Percentiles rank a stretch among this genome's conserved stretches.
Conservation (phyloP, 2,797 vertebrate species). For the Hipposideros larvatus region DNA sequence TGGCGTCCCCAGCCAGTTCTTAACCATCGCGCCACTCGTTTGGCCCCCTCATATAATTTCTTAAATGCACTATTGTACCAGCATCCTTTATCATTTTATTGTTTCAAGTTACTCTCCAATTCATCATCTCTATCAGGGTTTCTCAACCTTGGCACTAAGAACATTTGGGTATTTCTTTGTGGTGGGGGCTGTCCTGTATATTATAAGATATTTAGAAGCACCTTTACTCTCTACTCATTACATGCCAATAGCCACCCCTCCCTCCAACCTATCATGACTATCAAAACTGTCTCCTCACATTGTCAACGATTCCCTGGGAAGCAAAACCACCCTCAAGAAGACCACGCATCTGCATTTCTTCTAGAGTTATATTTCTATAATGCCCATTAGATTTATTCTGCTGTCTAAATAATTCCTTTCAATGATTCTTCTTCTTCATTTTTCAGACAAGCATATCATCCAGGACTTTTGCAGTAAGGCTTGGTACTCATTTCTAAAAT, state of each 20-base stretch:
- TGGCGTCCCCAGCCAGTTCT: too few relatives aligned
- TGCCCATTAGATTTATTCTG: not conserved
- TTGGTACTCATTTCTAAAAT: not conserved
- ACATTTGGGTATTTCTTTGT: not conserved
- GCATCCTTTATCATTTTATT: not conserved
- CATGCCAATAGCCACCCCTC: too few relatives aligned
- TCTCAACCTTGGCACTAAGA: not conserved
- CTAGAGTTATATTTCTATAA: not conserved
- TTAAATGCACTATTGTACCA: not conserved
- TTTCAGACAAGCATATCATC: not conserved
- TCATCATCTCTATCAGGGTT: not conserved
- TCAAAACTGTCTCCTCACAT: not conserved
- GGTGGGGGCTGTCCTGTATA: not conserved
- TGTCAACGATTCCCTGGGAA: fast-evolving
- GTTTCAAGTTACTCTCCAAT: not conserved
- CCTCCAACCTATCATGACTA: not conserved
- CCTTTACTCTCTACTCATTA: not conserved
- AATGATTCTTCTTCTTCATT: not conserved
- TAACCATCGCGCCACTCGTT: too few relatives aligned
- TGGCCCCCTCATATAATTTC: not conserved
- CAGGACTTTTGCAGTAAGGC: not conserved
- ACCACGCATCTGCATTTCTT: not conserved
- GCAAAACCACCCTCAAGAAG: not conserved
- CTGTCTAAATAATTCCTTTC: not conserved
- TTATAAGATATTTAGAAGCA: not conserved